Evolutionary conservation across 1,140 invertebrate genomes (phyloP).

Genomic region (Planococcus citri): DNA sequence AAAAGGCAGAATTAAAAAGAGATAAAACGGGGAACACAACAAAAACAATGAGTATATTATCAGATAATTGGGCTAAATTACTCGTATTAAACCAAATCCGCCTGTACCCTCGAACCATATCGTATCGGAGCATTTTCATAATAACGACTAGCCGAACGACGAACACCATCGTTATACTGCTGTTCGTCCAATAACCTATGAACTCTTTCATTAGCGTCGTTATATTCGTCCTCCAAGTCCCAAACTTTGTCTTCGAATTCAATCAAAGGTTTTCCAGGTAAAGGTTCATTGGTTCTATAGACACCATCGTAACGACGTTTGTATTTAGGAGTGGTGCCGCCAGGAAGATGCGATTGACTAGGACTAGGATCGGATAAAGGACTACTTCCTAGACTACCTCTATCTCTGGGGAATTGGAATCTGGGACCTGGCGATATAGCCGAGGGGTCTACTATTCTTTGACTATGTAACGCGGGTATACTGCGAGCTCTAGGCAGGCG

Average conservation of each 20-base stretch:
- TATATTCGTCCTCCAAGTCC: conserved; percentile 51
- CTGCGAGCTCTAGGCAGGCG: not conserved
- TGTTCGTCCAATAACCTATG: not conserved
- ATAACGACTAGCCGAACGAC: not conserved
- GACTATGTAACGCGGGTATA: not conserved
- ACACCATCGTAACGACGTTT: conserved; percentile 50
- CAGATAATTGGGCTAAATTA: not conserved
- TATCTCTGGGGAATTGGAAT: conserved; percentile 8
- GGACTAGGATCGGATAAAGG: not conserved
- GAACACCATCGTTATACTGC: not conserved
- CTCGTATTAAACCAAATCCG: not conserved
- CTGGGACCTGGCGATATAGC: not conserved
- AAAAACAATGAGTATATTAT: conserved; percentile 8
- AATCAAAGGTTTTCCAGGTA: conserved; percentile 50
- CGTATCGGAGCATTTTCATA: not conserved
- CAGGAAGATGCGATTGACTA: conserved; percentile 7
- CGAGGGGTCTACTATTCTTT: not conserved
- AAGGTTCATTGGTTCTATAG: conserved; percentile 68
- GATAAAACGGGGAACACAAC: not conserved
- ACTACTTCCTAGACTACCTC: conserved; percentile 7
- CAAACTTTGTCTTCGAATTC: conserved; percentile 62
- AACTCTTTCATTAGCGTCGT: not conserved
- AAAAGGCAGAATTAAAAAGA: not conserved
- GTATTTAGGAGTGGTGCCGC: conserved; percentile 6
- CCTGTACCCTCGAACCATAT: not conserved